Percentiles rank a stretch among this genome's conserved stretches.
phyloP scores from a whole-genome alignment of 2,113 vertebrate genomes.

The Narcine bancroftii region DNA sequence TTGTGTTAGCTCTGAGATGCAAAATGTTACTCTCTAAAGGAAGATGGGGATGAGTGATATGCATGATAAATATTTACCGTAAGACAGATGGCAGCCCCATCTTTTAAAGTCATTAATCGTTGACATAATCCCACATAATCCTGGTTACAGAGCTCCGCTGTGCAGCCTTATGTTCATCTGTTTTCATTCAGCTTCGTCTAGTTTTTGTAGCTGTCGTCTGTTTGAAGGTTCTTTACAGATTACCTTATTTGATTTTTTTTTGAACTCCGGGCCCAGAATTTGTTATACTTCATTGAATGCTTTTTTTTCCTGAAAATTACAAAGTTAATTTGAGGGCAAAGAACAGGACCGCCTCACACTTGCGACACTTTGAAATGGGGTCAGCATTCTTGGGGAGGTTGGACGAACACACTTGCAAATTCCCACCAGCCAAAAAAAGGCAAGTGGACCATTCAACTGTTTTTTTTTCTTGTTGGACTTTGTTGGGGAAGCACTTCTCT shows the following conservation, averaged over 20 bases:
- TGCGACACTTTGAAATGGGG: neutral
- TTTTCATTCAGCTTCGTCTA: neutral
- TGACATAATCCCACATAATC: conserved; percentile 29
- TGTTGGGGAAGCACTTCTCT: neutral
- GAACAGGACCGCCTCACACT: neutral
- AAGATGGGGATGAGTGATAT: neutral
- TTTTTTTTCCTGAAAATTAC: neutral
- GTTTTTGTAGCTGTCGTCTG: neutral
- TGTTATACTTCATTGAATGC: neutral
- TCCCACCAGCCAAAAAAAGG: neutral
- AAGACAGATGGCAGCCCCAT: conserved; percentile 32
- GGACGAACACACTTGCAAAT: neutral
- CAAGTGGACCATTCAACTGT: neutral
- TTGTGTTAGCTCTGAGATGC: neutral
- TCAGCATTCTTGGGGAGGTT: neutral
- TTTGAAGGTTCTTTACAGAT: neutral
- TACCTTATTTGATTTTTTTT: neutral
- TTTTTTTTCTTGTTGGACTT: neutral
- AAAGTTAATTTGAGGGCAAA: neutral
- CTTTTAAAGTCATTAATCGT: conserved; percentile 31
- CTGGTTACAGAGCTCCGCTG: neutral
- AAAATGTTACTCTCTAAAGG: neutral
- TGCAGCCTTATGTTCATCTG: conserved; percentile 33
- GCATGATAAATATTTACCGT: conserved; percentile 24
- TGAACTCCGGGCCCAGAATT: neutral